Evolutionary conservation across 2,888 invertebrate genomes (phyloP), one percentile per base, ranked within the genome.

Genomic region (Molanna angustata): DNA sequence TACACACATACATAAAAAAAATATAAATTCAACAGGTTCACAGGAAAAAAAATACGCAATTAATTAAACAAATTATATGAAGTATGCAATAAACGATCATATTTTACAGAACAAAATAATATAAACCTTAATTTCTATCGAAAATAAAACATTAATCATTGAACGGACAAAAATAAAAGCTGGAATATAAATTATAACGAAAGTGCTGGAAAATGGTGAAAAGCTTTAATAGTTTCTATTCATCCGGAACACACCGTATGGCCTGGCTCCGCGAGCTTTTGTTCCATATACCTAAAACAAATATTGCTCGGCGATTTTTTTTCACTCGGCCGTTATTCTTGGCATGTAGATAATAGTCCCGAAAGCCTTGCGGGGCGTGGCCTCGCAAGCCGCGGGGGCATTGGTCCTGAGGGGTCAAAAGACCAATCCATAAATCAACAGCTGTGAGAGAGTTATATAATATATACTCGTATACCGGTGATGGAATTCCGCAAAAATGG

Each of bases 391-490:
- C 16, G 14, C 6, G 42, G 18, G 19, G 21, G 19, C 42, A 32
- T 42, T 41, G 42, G 42, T 49, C 33, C 42, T 18, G 27, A n/a
- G 18, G 49, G 49, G 41, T 14, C 19, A 33, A 42, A 20, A 33
- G 21, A 19, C 20, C 49, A 20, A 27, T 31, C 21, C n/a, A 49
- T 49, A 49, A 49, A 49, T 49, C 42, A 42, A 13, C 11, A 27
- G 16, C 42, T 40, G 31, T 41, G 31, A 41, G 41, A 42, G n/a
- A n/a, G n/a, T n/a, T n/a, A n/a, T n/a, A n/a, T n/a, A n/a, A n/a
- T n/a, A n/a, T n/a, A n/a, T n/a, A n/a, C n/a, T n/a, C n/a, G n/a
- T 21, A 32, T 18, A 49, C 27, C 17, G 49, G 13, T 41, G 40
- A 11, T 49, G 40, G 33, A 42, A 33, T 20, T 20, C 41, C 19